phyloP scores from a whole-genome alignment of 1,140 invertebrate species.

The Anastatus disparis region DNA sequence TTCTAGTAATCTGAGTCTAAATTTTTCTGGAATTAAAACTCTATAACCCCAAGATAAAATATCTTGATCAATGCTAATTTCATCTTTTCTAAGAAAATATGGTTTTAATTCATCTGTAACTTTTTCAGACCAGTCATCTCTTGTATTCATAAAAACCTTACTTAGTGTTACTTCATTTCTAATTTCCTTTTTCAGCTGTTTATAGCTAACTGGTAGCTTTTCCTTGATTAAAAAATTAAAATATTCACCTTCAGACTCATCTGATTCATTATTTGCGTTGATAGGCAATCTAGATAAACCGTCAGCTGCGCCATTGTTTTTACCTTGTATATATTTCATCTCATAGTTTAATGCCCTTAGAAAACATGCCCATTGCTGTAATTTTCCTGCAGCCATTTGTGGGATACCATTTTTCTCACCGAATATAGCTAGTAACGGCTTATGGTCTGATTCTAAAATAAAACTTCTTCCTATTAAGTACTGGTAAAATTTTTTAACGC shows the following conservation, averaged over 20 bases:
- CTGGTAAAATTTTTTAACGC: conserved; percentile 59
- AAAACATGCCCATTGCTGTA: conserved; percentile 49
- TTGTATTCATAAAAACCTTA: neutral
- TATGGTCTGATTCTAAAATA: conserved; percentile 49
- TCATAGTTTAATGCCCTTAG: conserved; percentile 47
- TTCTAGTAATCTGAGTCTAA: neutral
- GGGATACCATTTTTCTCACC: conserved; percentile 48
- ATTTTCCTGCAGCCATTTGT: conserved; percentile 41
- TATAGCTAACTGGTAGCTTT: neutral
- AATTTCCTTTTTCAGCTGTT: neutral
- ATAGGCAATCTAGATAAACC: conserved; percentile 44
- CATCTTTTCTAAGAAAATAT: neutral
- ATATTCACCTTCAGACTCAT: neutral
- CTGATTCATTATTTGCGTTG: neutral
- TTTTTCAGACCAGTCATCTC: neutral
- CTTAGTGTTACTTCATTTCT: neutral
- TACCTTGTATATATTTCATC: conserved; percentile 36
- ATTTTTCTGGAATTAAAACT: neutral
- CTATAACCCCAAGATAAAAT: neutral
- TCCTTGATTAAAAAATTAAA: neutral
- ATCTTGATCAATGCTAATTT: neutral
- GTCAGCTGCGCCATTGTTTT: conserved; percentile 43
- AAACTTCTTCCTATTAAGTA: conserved; percentile 57
- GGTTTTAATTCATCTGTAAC: neutral
- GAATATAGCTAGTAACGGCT: conserved; percentile 51